These are phyloP conservation scores for Dicrostonyx torquatus DNA, from an alignment of 2,797 vertebrate species.

Conservation along the genomic window DNA sequence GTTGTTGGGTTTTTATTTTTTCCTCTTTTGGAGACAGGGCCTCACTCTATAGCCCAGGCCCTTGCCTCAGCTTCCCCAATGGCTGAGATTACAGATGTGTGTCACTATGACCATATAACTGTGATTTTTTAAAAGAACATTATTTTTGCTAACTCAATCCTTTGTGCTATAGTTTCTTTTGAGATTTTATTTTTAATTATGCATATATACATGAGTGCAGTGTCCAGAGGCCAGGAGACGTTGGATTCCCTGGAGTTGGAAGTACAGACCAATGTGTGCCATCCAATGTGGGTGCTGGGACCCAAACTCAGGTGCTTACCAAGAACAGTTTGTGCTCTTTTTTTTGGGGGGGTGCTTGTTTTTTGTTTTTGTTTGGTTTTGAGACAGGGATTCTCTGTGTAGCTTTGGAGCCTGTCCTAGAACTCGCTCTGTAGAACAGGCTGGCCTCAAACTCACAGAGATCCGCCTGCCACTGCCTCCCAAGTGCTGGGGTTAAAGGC, in stretches of 20 bases:
- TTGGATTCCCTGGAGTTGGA: neutral
- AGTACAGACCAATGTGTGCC: neutral
- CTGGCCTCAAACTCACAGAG: no score
- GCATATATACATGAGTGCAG: neutral
- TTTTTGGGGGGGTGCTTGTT: no score
- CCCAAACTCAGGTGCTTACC: neutral
- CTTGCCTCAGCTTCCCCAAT: neutral
- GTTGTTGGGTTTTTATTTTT: neutral
- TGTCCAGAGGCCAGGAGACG: neutral
- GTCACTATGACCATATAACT: neutral
- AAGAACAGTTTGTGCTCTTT: neutral
- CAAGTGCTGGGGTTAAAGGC: no score
- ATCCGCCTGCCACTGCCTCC: no score
- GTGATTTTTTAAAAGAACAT: neutral
- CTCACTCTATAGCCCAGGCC: neutral
- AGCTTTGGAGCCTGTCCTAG: no score
- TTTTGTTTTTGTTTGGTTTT: no score
- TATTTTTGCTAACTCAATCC: conserved; percentile 36
- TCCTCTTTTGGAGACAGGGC: neutral
- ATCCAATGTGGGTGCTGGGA: neutral
- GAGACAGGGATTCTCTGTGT: no score
- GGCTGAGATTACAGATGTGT: neutral
- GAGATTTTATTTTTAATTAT: neutral
- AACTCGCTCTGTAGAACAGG: no score
- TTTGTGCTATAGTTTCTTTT: neutral